Base-by-base conservation (phyloP, 2,888 invertebrate species). In the Amblyteles armatorius region DNA sequence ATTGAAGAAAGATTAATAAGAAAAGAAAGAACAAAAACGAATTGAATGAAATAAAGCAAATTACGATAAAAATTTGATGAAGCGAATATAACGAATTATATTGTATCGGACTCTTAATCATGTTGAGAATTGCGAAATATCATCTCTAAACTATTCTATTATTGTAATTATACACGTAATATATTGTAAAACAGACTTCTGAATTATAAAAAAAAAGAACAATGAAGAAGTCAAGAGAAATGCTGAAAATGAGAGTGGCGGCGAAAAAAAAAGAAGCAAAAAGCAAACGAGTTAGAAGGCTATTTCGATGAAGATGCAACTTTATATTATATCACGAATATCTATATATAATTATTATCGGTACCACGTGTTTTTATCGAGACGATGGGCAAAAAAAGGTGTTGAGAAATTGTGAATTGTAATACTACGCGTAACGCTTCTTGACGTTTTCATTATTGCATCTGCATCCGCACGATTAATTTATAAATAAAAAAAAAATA, bases 391-490 rank as follows among this genome's bases (percentile, higher is more conserved):
- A 71, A 86, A 84, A 88, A 88, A 88, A 88, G 91, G 90, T 92
- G 92, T 92, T 93, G 90, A 92, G 90, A 92, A 91, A 44, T 44
- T 92, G 91, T 92, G 90, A 92, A 92, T 92, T 93, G 92, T 93
- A 93, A 93, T 92, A 92, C 79, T 85, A 82, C 91, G 92, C 93
- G 90, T 93, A 93, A 90, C 90, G 93, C 94, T 94, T 94, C 92
- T 93, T 93, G 93, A 93, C 93, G 93, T 93, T 93, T 93, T 93
- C 93, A 94, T 93, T 94, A 93, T 93, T 93, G 93, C 94, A 94
- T 94, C 93, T 92, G 93, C 94, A 94, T 93, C 92, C 91, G 92
- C 93, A 94, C 93, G 92, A 94, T 93, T 94, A 92, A 94, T 94
- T 94, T 93, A 94, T 94, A 94, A 94, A 94, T 93, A 93, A 94